These are phyloP conservation scores for Entomobrya proxima DNA, from an alignment of 2,888 invertebrate genomes.

Conservation along the genomic window DNA sequence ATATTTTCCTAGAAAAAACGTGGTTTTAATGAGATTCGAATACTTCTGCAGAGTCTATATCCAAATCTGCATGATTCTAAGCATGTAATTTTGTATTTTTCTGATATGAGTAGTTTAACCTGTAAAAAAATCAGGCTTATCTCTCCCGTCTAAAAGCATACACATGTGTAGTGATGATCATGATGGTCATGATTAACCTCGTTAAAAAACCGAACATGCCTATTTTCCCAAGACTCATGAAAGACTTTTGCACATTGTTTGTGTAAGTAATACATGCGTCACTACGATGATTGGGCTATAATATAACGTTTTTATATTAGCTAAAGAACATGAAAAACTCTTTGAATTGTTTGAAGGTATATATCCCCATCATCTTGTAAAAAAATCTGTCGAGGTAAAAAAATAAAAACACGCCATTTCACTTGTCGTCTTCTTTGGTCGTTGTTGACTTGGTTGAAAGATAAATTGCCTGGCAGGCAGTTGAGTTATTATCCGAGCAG, in stretches of 20 bases:
- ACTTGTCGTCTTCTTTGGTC: slow-evolving; percentile 17
- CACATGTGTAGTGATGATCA: slow-evolving; percentile 27
- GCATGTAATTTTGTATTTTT: slow-evolving; percentile 7
- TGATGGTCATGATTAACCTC: slow-evolving; percentile 43
- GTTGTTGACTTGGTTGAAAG: slow-evolving; percentile 43
- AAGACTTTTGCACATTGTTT: neutral
- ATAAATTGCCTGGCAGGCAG: slow-evolving; percentile 53
- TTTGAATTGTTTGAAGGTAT: neutral
- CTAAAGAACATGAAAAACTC: neutral
- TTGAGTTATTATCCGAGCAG: slow-evolving; percentile 36
- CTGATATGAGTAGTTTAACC: neutral
- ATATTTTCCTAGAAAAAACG: slow-evolving; percentile 1
- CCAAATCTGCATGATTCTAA: no score
- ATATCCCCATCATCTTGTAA: neutral
- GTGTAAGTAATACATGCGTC: neutral
- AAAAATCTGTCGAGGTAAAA: slow-evolving; percentile 7
- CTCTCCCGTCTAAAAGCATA: slow-evolving; percentile 35
- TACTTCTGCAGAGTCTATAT: neutral
- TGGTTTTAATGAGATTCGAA: slow-evolving; percentile 17
- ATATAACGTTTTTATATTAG: neutral
- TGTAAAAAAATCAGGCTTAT: slow-evolving; percentile 36
- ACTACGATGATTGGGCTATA: neutral
- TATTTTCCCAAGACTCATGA: neutral
- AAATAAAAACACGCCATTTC: slow-evolving; percentile 23
- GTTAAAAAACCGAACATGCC: slow-evolving; percentile 37